Evolutionary conservation across 2,888 invertebrate species (phyloP).

Genomic region (Lithodes maja): DNA sequence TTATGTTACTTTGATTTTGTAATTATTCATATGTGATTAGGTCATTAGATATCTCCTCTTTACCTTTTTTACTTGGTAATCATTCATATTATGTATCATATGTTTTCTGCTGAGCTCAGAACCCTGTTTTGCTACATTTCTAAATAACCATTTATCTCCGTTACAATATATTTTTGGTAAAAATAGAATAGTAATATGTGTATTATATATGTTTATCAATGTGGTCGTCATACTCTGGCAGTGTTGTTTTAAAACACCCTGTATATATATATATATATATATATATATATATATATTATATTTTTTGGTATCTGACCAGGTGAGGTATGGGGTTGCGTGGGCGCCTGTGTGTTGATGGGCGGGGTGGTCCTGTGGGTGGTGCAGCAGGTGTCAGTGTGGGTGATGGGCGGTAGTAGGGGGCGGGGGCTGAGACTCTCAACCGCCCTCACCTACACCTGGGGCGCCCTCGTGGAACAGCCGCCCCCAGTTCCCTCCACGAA

Average conservation of each 20-base stretch:
- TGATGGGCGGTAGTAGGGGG: background rate
- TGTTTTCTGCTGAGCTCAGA: no score
- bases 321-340: background rate
- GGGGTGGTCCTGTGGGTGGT: background rate
- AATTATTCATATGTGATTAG: no score
- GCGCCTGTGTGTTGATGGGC: background rate
- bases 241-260: background rate
- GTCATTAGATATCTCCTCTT: no score
- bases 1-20: no score
- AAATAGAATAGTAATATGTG: no score
- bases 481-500: background rate
- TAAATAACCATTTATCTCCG: no score
- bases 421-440: background rate
- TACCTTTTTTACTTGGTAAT: no score
- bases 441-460: background rate
- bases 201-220: no score
- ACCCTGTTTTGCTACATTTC: no score
- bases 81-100: no score
- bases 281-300: conserved; percentile 8
- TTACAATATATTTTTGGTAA: no score
- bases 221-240: no score
- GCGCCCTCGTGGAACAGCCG: background rate
- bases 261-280: conserved; percentile 10
- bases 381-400: background rate
- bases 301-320: background rate